A percentile compares a stretch with the other conserved stretches of the same genome.
Evolutionary conservation across 2,113 vertebrate species (phyloP).

Genomic region (Pseudolaguvia tuberculata): DNA sequence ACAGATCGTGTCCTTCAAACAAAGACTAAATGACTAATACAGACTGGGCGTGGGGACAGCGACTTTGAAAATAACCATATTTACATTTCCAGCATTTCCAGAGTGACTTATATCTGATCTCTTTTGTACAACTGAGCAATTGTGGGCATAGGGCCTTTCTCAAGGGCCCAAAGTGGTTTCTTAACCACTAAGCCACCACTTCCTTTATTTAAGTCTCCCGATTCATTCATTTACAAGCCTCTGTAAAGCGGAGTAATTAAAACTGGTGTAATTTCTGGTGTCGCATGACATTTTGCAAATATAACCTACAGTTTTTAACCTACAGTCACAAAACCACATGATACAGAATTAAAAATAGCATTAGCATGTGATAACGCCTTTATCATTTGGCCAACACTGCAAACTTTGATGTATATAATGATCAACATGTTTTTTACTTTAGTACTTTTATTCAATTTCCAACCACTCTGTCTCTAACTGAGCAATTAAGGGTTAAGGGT

Average conservation of each 20-base stretch:
- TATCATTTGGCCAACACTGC: neutral
- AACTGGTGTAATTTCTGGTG: neutral
- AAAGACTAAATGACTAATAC: neutral
- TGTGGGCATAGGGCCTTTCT: too few relatives aligned
- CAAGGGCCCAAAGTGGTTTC: too few relatives aligned
- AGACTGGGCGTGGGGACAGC: too few relatives aligned
- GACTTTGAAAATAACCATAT: too few relatives aligned
- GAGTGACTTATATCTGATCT: too few relatives aligned
- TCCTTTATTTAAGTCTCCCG: neutral
- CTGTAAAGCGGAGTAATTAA: neutral
- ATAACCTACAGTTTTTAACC: neutral
- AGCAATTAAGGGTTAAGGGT: too few relatives aligned
- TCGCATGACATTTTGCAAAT: neutral
- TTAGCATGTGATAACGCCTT: neutral
- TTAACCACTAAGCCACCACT: too few relatives aligned
- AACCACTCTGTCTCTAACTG: too few relatives aligned
- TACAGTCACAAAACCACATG: neutral
- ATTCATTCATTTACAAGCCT: neutral
- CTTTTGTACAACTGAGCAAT: too few relatives aligned
- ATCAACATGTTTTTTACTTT: too few relatives aligned
- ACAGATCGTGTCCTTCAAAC: neutral
- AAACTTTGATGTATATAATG: neutral
- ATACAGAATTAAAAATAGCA: neutral
- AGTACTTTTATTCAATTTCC: too few relatives aligned
- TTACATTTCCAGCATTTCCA: too few relatives aligned